Evolutionary conservation across 2,888 invertebrate species (phyloP), one percentile per base, ranked within the genome.

Genomic region (Schrankia costaestrigalis): DNA sequence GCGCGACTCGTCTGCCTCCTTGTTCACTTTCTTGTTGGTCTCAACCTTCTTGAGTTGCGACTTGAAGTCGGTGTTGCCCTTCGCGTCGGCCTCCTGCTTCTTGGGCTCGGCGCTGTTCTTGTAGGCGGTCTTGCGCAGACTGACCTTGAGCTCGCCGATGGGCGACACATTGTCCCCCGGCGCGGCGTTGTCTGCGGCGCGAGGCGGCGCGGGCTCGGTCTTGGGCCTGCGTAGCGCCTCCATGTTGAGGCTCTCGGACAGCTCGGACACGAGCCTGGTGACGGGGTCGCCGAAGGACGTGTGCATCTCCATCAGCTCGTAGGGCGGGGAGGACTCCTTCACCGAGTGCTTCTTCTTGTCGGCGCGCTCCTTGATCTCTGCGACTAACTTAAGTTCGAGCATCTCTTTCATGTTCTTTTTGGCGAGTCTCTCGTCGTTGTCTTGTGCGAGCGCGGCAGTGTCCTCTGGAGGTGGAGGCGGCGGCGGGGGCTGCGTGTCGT

Each of bases 161-260:
- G 84, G 80, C 3, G 82, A 78, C 6, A 75, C 63, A 10, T 72
- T 72, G 21, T 71, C 77, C 25, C 71, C 66, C 30, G 44, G 37
- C 25, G 62, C 58, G 17, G 47, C 22, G 3, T 71, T 67, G 31
- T 45, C 37, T 25, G 62, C 58, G 17, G 47, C 22, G 3, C 60
- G 39, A 11, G 38, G 28, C 25, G 45, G 18, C 48, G 75, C 81
- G n/a, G 57, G 66, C 13, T 63, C 71, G 63, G 70, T 89, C 19
- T 44, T 38, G 26, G 24, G 23, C 14, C 46, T 40, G 22, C 54
- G 89, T 47, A 77, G 56, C 11, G 79, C 78, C 46, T 92, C 92
- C 62, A 94, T 84, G 73, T 94, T 94, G 62, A 96, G 91, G 62
- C 93, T 94, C 75, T 96, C 96, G 29, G 95, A 95, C 32, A 96